Evolutionary conservation across 1,140 invertebrate genomes (phyloP).

Genomic region (Drosophila melanica): DNA sequence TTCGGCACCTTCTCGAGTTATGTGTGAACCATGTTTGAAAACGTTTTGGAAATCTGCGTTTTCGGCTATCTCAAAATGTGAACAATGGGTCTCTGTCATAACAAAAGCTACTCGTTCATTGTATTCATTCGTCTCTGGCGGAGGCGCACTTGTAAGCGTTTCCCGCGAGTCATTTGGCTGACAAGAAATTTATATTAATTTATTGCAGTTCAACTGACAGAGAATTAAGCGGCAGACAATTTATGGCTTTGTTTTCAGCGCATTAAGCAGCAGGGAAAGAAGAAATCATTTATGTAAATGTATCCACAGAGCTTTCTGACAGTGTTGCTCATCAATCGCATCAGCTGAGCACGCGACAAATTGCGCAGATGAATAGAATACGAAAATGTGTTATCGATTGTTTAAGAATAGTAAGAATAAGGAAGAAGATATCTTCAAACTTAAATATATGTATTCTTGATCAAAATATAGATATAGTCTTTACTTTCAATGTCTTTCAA

Average conservation of each 20-base stretch:
- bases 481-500: too few species aligned
- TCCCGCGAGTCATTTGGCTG: conserved; percentile 41
- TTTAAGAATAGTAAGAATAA: not conserved
- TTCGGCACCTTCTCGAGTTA: not conserved
- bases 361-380: not conserved
- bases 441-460: too few species aligned
- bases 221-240: conserved; percentile 83
- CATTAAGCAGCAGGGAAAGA: conserved; percentile 48
- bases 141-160: conserved; percentile 31
- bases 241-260: conserved; percentile 82
- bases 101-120: conserved; percentile 19
- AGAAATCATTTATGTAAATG: conserved; percentile 69
- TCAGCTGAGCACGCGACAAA: not conserved
- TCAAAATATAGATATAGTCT: too few species aligned
- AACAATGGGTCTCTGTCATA: conserved; percentile 35
- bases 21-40: not conserved
- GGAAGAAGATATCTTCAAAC: too few species aligned
- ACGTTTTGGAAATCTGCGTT: conserved; percentile 27
- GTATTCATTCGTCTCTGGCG: not conserved
- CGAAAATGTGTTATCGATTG: not conserved
- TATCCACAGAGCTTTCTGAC: conserved; percentile 21
- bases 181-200: conserved; percentile 84
- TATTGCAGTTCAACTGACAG: conserved; percentile 83
- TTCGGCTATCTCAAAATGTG: conserved; percentile 13
- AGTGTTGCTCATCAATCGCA: conserved; percentile 19